Percentiles rank a stretch among this genome's conserved stretches.
Conservation (phyloP, 2,113 vertebrate species). For the Mus spicilegus region DNA sequence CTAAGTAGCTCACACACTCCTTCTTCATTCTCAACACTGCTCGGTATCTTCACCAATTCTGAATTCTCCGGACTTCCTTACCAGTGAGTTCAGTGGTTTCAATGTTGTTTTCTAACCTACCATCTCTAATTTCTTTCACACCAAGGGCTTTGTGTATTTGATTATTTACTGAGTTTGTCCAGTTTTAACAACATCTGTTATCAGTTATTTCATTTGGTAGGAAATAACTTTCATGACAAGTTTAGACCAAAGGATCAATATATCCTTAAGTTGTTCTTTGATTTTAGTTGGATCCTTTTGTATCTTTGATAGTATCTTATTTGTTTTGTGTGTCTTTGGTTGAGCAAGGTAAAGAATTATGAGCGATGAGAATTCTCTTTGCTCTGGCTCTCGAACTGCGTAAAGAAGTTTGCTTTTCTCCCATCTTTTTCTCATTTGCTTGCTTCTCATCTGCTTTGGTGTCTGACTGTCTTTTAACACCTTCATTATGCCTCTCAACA, state of each 20-base stretch:
- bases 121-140: background rate
- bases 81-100: background rate
- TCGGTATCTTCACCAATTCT: background rate
- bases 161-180: background rate
- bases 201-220: background rate
- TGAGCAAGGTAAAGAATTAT: background rate
- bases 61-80: background rate
- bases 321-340: background rate
- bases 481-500: background rate
- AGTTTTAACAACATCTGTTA: background rate
- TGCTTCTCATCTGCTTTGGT: background rate
- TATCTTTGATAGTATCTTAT: background rate
- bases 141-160: background rate
- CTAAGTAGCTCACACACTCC: rapidly evolving
- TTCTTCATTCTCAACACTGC: background rate
- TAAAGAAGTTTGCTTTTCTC: background rate
- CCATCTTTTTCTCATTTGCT: constrained; percentile 14
- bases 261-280: background rate
- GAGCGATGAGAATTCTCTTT: background rate
- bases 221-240: background rate
- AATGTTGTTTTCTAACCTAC: background rate
- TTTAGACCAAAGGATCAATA: background rate
- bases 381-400: background rate
- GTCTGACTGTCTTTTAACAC: background rate
- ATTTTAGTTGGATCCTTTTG: background rate